Conservation (phyloP, 2,888 invertebrate genomes). For the Lasius fuliginosus region DNA sequence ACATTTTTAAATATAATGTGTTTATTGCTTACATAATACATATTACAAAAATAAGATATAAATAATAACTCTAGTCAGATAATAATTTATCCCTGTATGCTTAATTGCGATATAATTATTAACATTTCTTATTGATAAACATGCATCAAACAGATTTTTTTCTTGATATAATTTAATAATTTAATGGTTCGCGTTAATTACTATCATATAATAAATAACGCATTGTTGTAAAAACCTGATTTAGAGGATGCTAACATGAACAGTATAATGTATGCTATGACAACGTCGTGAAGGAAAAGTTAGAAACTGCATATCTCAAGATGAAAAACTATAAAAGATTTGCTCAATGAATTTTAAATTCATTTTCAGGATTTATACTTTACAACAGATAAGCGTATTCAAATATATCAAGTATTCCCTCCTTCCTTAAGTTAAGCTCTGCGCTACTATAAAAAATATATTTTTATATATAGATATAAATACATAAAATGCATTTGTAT, state of each 20-base stretch:
- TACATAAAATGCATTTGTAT: background rate
- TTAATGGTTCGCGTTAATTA: background rate
- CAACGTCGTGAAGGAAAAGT: background rate
- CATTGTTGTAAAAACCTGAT: constrained; percentile 5
- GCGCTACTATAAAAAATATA: background rate
- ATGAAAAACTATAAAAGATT: background rate
- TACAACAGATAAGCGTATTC: constrained; percentile 7
- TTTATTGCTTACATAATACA: constrained; percentile 29
- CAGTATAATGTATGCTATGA: background rate
- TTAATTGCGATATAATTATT: constrained; percentile 8
- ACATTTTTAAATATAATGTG: constrained; percentile 23
- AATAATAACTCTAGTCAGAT: constrained; percentile 7
- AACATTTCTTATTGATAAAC: constrained; percentile 19
- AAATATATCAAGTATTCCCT: background rate
- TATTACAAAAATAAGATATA: background rate
- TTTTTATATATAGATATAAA: constrained; percentile 3
- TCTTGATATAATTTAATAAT: background rate
- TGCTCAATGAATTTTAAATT: background rate
- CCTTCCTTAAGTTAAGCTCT: background rate
- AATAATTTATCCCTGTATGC: background rate
- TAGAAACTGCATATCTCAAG: background rate
- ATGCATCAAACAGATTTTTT: background rate
- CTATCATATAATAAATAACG: background rate
- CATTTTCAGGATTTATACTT: background rate
- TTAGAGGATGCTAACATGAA: background rate